Base-by-base conservation (phyloP, 2,888 invertebrate species). In the Gortyna flavago region DNA sequence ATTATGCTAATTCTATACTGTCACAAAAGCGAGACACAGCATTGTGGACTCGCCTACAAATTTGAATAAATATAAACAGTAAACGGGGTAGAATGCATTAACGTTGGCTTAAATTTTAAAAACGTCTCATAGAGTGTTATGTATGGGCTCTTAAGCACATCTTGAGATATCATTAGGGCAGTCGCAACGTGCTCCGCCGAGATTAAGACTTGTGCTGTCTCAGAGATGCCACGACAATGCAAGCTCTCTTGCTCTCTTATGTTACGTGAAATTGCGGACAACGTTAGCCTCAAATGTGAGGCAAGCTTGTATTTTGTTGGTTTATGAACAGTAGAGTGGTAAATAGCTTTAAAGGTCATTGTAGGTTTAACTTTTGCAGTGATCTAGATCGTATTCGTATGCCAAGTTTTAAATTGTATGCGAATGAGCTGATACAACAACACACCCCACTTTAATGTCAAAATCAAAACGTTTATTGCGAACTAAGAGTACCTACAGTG, bases 91-190 rank as follows among this genome's bases (percentile, higher is more conserved):
- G 93, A 95, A 95, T 93, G 94, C 96, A 96, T 96, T 96, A 96
- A 92, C 90, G 95, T 94, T 94, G 95, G 92, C 93, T 96, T 96
- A 96, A 96, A 96, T 96, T 96, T 95, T 95, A 95, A 96, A 96
- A 96, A 96, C 92, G 96, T 96, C 96, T 93, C 96, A 93, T 96
- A 95, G 93, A 96, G 93, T 93, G 95, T 96, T 95, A 96, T 96
- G 93, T 96, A 96, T 96, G 96, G 94, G 93, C 93, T 94, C 94
- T 96, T 96, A 96, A 96, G 94, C 93, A 95, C 93, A 93, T 94
- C 95, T 94, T 92, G 94, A 95, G 95, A 96, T 96, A 96, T 96
- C 96, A 96, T 96, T 96, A 96, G 95, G 93, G 92, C 93, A 93
- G 93, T 92, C 87, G 92, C 89, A 93, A 92, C 88, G 92, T 90